Conservation (phyloP, 2,888 invertebrate genomes). For the Lithophane leautieri region DNA sequence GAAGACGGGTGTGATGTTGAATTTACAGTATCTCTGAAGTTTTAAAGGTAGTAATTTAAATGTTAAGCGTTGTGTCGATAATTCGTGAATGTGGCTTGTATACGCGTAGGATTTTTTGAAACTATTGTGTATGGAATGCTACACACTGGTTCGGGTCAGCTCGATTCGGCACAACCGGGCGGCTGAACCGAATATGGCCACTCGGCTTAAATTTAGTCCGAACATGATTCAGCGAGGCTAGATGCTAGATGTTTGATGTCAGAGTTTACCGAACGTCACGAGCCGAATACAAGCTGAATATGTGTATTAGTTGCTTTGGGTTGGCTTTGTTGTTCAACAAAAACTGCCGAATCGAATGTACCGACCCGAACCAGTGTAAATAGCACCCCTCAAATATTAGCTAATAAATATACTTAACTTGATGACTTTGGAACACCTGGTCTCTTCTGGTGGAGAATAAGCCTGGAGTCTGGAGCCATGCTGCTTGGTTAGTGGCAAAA, state of each 20-base stretch:
- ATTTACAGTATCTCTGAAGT: neutral
- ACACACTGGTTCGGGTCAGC: neutral
- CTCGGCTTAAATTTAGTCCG: neutral
- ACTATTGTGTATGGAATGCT: neutral
- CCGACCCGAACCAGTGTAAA: neutral
- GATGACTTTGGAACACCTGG: neutral
- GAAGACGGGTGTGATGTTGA: too few species aligned
- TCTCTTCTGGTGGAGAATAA: neutral
- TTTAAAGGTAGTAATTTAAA: neutral
- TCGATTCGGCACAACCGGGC: too few species aligned
- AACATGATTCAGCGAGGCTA: neutral
- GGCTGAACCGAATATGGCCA: neutral
- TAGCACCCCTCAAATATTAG: neutral
- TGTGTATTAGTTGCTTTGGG: neutral
- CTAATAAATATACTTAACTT: slow-evolving; percentile 11
- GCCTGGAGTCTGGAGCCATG: neutral
- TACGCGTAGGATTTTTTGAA: slow-evolving; percentile 25
- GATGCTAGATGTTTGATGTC: too few species aligned
- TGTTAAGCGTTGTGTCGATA: slow-evolving; percentile 8
- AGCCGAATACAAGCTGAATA: neutral
- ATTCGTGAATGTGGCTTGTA: slow-evolving; percentile 15
- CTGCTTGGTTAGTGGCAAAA: too few species aligned
- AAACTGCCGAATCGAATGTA: neutral
- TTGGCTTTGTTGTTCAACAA: neutral
- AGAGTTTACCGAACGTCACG: too few species aligned